Evolutionary conservation across 2,797 vertebrate species (phyloP).

Genomic region (Argya squamiceps): DNA sequence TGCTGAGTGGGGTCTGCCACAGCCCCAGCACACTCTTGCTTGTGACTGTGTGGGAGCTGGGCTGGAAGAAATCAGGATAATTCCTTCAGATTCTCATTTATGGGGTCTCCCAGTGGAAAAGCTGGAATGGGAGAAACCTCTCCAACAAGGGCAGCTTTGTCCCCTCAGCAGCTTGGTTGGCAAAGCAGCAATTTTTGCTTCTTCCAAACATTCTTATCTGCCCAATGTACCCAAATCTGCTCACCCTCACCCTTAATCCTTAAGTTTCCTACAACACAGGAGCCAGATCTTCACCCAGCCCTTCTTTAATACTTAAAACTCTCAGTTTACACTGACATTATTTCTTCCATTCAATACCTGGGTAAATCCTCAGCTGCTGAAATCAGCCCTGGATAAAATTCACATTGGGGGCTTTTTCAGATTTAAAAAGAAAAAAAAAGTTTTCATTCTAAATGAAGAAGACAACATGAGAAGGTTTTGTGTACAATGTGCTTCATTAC

Average conservation of each 20-base stretch:
- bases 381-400: neutral
- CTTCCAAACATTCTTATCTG: neutral
- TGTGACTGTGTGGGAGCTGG: neutral
- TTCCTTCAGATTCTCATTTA: neutral
- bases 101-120: neutral
- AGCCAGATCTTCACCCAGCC: neutral
- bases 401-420: neutral
- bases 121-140: neutral
- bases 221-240: neutral
- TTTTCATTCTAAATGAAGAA: neutral
- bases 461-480: neutral
- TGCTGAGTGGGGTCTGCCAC: neutral
- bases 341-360: neutral
- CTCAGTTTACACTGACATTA: slow-evolving; percentile 41
- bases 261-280: neutral
- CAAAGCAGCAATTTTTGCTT: neutral
- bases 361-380: neutral
- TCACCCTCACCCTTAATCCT: neutral
- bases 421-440: neutral
- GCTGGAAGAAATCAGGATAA: neutral
- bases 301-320: slow-evolving; percentile 31
- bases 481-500: neutral
- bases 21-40: neutral
- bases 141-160: neutral
- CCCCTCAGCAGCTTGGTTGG: neutral